Evolutionary conservation across 64 coral and sea anemone genomes (phyloP), one percentile per base, ranked within the genome.

Genomic region (Stichodactyla mertensii): DNA sequence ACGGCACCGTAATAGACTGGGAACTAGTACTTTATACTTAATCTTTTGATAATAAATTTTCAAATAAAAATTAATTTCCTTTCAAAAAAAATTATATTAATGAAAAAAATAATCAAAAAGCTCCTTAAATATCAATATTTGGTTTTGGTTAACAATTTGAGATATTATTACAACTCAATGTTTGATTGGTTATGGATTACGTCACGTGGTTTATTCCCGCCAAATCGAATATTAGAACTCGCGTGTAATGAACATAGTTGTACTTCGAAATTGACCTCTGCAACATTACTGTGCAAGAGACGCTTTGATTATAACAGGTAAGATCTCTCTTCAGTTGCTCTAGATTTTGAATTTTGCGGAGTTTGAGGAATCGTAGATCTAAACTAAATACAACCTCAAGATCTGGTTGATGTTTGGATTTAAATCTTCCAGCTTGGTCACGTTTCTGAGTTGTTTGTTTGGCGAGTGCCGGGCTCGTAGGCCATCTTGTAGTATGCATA

Each of bases 221-320:
- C 69, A 74, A 74, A 31, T 31, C 23, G n/a, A 74, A 31, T 74
- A 74, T 74, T 31, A 74, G 69, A 74, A 74, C 69, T 74, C 69
- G 11, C 14, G 56, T 58, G 14, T 15, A 15, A 45, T 58, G 56
- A 58, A 58, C 9, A 11, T 58, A 9, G 14, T 58, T 58, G 14
- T 15, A 15, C 14, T 9, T 74, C 36, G 24, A 74, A 27, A 31
- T 58, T 74, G 23, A 27, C 26, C 69, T 74, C 69, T 14, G 24
- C 23, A 10, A 27, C 18, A 66, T 66, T n/a, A 66, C 12, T 22
- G n/a, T 31, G 23, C 20, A 74, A 31, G 24, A 9, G 69, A 74
- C 23, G 69, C 69, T 74, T 31, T 74, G 26, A 31, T 74, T 12
- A 74, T 5, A 11, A 74, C 22, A 74, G 69, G 69, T 74, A 74